These are phyloP conservation scores for Patiria miniata DNA, from an alignment of 35 echinoderm and acorn worm genomes.

Conservation along the genomic window DNA sequence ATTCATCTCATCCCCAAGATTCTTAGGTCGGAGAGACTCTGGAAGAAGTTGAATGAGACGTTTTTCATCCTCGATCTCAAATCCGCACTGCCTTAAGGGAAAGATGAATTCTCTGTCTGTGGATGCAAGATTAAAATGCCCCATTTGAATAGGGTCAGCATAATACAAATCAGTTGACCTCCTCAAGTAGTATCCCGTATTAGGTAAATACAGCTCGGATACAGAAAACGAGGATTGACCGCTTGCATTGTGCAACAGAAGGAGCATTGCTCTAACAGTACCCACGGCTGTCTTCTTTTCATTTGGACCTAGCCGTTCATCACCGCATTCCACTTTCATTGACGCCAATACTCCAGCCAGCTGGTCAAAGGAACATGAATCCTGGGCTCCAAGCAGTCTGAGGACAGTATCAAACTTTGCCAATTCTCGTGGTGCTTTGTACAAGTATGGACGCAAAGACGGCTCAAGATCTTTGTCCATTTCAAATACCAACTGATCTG, in stretches of 20 bases:
- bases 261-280: not conserved
- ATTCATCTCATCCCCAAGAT: constrained; percentile 25
- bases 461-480: not conserved
- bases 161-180: constrained; percentile 8
- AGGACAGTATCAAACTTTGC: not conserved
- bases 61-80: not conserved
- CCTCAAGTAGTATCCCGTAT: not conserved
- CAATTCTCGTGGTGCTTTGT: constrained; percentile 18
- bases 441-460: constrained; percentile 17
- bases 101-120: not conserved
- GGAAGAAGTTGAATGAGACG: constrained; percentile 29
- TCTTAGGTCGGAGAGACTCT: not conserved
- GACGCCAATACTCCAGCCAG: constrained; percentile 2
- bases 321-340: not conserved
- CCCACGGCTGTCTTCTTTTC: not conserved
- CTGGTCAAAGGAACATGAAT: constrained; percentile 3
- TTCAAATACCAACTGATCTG: constrained; percentile 14
- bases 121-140: not conserved
- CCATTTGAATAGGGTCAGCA: not conserved
- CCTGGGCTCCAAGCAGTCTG: not conserved
- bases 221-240: constrained; percentile 19
- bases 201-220: not conserved
- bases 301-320: not conserved
- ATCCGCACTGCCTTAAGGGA: constrained; percentile 25
- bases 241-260: not conserved